Evolutionary conservation across 2,797 vertebrate species (phyloP), one percentile per base, ranked within the genome.

Genomic region (Anas flavirostris): DNA sequence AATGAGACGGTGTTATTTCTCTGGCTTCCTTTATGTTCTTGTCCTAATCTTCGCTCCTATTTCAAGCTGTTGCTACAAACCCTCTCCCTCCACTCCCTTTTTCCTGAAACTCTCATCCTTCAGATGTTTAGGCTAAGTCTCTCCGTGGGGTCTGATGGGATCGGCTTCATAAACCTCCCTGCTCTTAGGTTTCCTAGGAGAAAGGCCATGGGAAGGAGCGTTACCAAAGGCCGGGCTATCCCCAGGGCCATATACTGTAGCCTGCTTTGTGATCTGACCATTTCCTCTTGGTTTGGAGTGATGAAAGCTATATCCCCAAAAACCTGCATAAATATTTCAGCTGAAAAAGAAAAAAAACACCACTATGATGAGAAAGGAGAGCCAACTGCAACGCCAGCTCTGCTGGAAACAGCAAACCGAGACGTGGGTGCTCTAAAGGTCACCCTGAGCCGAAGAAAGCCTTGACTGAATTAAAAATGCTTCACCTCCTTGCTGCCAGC

Each of bases 61-160:
- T 96, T 91, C 92, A 95, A 91, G 85, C 70, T 95, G 92, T 84
- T 93, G 82, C 48, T 93, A 93, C 80, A 94, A 90, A 74, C 41
- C 35, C 28, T 88, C 28, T 91, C 63, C 17, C 41, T 86, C 56
- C 76, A 23, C 53, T 84, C 77, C 9, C 28, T 91, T 75, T 76
- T 76, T 74, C 60, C 69, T 48, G 37, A 0, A 7, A 50, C 52
- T 84, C 70, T 79, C 74, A 63, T 92, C 69, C 89, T 86, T 95
- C 93, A 96, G 75, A 96, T 94, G 91, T 96, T 97, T 97, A 94
- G 91, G 95, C 91, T 96, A 86, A 88, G 68, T 83, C 60, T 91
- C 52, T 94, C 91, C 1, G 0, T 93, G 92, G 35, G 82, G 94
- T 95, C 92, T 93, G 86, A 93, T 62, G 88, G 94, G 56, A 96